Conservation (phyloP, 2,113 vertebrate species). For the Rhipidura dahli region DNA sequence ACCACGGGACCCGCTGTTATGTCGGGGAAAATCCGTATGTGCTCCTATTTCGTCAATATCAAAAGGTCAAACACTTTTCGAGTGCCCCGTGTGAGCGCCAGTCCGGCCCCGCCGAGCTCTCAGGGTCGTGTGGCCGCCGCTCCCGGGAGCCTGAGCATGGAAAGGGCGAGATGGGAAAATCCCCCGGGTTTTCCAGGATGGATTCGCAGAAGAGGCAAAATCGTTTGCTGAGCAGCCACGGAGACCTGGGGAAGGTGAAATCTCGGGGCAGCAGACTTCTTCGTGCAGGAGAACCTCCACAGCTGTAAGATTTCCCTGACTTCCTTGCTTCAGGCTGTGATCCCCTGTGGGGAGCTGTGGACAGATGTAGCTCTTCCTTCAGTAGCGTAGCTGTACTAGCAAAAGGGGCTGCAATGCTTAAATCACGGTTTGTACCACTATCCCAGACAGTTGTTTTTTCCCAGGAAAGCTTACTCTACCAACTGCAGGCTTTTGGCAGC, state of each 20-base stretch:
- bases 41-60: fast-evolving
- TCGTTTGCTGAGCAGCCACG: neutral
- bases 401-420: neutral
- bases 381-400: neutral
- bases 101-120: neutral
- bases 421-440: neutral
- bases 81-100: neutral
- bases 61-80: neutral
- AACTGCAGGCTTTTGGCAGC: neutral
- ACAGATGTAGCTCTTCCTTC: neutral
- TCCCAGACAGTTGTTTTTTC: neutral
- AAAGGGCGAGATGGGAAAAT: neutral
- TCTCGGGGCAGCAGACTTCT: neutral
- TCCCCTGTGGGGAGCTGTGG: neutral
- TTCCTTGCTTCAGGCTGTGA: neutral
- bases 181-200: neutral
- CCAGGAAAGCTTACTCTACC: neutral
- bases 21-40: fast-evolving
- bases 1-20: neutral
- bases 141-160: neutral
- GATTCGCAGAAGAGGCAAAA: neutral
- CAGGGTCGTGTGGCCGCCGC: neutral
- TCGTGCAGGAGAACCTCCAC: no score
- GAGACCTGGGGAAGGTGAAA: neutral
- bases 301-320: neutral